Evolutionary conservation across 2,797 vertebrate species (phyloP).

Genomic region (Hipposideros larvatus): DNA sequence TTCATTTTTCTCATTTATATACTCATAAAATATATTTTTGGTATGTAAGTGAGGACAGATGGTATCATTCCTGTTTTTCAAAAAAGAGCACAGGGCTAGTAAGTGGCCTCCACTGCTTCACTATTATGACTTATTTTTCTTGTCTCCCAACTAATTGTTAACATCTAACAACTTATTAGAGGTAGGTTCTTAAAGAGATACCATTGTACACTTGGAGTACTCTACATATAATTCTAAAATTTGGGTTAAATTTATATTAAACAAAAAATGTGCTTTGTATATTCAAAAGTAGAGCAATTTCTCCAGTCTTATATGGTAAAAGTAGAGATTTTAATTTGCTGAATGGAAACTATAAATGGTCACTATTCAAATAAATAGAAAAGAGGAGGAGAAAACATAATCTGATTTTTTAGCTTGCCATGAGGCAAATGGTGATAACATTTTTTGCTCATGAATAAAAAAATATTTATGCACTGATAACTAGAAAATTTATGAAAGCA

Average conservation of each 20-base stretch:
- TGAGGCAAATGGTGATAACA: background rate
- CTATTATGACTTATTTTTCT: background rate
- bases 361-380: conserved; percentile 44
- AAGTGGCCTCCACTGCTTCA: background rate
- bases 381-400: background rate
- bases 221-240: background rate
- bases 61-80: background rate
- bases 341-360: conserved; percentile 25
- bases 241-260: conserved; percentile 17
- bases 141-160: conserved; percentile 51
- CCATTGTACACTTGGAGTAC: background rate
- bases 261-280: background rate
- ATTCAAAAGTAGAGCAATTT: conserved; percentile 39
- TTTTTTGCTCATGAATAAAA: conserved; percentile 7
- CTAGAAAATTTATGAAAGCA: conserved; percentile 24
- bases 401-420: conserved; percentile 20
- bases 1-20: conserved; percentile 48
- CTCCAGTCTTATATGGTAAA: background rate
- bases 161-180: conserved; percentile 20
- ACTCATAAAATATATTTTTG: background rate
- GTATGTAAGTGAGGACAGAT: background rate
- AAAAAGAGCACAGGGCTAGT: background rate
- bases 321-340: conserved; percentile 28
- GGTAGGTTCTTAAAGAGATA: background rate
- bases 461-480: background rate